Percentiles rank a stretch among this genome's conserved stretches.
These are phyloP conservation scores for Buathra laborator DNA, from an alignment of 2,888 invertebrate genomes.

Conservation along the genomic window DNA sequence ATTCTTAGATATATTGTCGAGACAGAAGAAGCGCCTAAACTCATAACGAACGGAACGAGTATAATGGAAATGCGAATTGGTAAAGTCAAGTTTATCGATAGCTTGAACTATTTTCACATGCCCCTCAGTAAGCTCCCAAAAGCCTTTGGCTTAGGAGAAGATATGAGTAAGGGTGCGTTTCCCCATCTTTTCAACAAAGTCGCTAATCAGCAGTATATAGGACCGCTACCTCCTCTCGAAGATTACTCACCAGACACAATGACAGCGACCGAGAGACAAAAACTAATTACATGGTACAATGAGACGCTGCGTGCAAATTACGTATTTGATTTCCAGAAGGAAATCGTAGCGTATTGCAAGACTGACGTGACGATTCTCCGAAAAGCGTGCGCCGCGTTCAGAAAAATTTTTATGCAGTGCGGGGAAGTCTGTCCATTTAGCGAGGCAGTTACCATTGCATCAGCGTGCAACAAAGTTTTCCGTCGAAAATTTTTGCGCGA, in stretches of 20 bases:
- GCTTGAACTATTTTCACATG: conserved; percentile 76
- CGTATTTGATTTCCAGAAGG: conserved; percentile 74
- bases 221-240: conserved; percentile 65
- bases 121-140: conserved; percentile 71
- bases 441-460: too few species aligned
- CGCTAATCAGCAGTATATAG: conserved; percentile 72
- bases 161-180: conserved; percentile 71
- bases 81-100: conserved; percentile 69
- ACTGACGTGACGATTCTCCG: conserved; percentile 75
- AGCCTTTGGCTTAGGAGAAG: conserved; percentile 72
- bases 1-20: too few species aligned
- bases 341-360: conserved; percentile 72
- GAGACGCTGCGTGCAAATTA: conserved; percentile 32
- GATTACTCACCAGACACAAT: conserved; percentile 71
- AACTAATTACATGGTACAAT: conserved; percentile 66
- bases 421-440: too few species aligned
- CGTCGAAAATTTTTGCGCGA: too few species aligned
- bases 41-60: neutral
- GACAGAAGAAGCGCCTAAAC: neutral
- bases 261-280: conserved; percentile 48
- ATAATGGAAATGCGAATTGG: too few species aligned
- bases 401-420: conserved; percentile 63
- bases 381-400: conserved; percentile 74
- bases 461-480: too few species aligned
- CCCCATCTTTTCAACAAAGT: conserved; percentile 73